Conservation (phyloP, 2,113 vertebrate genomes). For the Solea senegalensis region DNA sequence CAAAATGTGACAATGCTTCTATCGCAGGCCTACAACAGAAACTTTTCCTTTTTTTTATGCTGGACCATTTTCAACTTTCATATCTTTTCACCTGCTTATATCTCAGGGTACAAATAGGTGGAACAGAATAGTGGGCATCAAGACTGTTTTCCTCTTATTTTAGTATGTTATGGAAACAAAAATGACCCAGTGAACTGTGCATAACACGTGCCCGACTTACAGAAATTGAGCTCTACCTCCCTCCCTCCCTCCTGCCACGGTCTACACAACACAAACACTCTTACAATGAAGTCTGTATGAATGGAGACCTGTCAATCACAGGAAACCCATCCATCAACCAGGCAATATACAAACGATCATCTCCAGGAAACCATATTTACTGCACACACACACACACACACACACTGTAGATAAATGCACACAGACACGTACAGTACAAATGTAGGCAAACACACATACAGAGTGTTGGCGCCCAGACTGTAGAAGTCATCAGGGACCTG, state of each 20-base stretch:
- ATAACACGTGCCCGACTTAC: conserved; percentile 45
- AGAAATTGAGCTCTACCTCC: conserved; percentile 58
- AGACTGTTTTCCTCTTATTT: conserved; percentile 42
- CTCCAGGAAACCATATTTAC: conserved; percentile 45
- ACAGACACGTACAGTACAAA: conserved; percentile 42
- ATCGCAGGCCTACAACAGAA: conserved; percentile 7
- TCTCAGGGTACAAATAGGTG: conserved; percentile 16
- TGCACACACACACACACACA: conserved; percentile 1
- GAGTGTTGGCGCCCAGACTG: conserved; percentile 68
- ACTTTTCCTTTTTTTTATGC: not conserved
- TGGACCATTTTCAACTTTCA: conserved; percentile 14
- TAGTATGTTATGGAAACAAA: conserved; percentile 42
- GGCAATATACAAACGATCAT: conserved; percentile 67
- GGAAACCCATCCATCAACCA: conserved; percentile 49
- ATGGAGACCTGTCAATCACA: conserved; percentile 67
- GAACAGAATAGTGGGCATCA: conserved; percentile 27
- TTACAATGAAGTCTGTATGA: conserved; percentile 52
- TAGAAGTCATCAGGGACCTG: conserved; percentile 80
- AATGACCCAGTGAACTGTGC: conserved; percentile 48
- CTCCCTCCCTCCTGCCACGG: conserved; percentile 39
- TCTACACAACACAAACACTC: conserved; percentile 41
- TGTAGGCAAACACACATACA: conserved; percentile 34
- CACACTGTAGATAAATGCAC: conserved; percentile 27
- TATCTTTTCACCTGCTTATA: conserved; percentile 12
- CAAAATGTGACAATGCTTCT: too few species aligned